Base-by-base conservation (phyloP, 2,797 vertebrate genomes). In the Sandelia bainsii region DNA sequence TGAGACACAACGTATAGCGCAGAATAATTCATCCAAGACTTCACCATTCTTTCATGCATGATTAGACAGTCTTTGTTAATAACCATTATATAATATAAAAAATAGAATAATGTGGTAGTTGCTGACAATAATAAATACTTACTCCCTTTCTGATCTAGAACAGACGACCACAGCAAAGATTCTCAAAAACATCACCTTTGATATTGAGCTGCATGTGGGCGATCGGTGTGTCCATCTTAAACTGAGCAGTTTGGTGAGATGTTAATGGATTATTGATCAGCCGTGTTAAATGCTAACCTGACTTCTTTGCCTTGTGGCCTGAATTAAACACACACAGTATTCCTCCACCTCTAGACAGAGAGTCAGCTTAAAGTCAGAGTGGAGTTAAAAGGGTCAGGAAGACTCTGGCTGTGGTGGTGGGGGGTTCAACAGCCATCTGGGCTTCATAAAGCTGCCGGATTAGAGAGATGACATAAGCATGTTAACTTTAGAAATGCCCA, bases 231-330 rank as follows among this genome's bases (percentile, higher is more conserved):
- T 71, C 42, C 10, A 17, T 57, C 37, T 51, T 9, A 37, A 44
- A 32, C 17, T 27, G 27, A 16, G 53, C 25, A 20, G 29, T n/a
- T 34, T 40, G 22, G 0, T 32, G 25, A 6, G 51, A 25, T 4
- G 20, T 23, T 12, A 58, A 74, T 59, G 8, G 7, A 51, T 44
- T 69, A 72, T 19, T 70, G 66, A 82, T 80, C 25, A 29, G 34
- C 46, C 44, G 2, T 45, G 39, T 40, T 53, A 22, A 69, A 10
- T 6, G 27, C 3, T 29, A 10, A 27, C 22, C 2, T 42, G 39
- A 58, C 17, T 25, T 20, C 52, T 53, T 62, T 53, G 5, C 12
- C 22, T 22, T 49, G 23, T 32, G 11, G 16, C 8, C 42, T 50
- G 4, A 37, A 34, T 27, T 45, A 54, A 56, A 61, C 50, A 19